Evolutionary conservation across 2,797 vertebrate species (phyloP), one percentile per base, ranked within the genome.

Genomic region (Capromys pilorides): DNA sequence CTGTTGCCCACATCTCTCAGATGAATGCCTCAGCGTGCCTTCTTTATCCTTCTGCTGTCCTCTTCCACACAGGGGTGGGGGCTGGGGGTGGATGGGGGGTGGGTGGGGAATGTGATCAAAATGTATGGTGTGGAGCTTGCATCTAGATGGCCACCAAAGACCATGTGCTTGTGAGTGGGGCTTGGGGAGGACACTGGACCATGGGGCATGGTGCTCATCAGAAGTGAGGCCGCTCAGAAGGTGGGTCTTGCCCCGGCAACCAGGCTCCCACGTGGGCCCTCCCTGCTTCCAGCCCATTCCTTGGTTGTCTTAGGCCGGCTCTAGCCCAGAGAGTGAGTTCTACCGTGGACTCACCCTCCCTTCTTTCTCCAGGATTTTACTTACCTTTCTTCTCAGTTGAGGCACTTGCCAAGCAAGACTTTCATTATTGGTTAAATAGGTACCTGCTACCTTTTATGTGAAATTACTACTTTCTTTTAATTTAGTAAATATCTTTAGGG

Each of bases 391-490:
- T 36, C 67, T 69, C 67, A 41, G 22, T 26, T 41, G 36, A 71
- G 69, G 36, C 39, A 71, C 36, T 21, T 67, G n/a, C 66, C 66
- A 71, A 73, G 21, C 69, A 39, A 45, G 26, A 41, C 39, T 92
- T 79, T 75, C 45, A 22, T 84, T 66, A 18, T 90, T 92, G 81
- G 22, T 78, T 90, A 61, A 87, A 71, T 13, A 73, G n/a, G 11
- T 82, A 4, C 64, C 33, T 94, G 57, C 39, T 33, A 54, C 36
- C 9, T 79, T 79, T 61, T 10, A 3, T 81, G 10, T 31, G 45
- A 83, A 92, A 26, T 36, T 80, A 89, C 5, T 87, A 13, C 71
- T 73, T 94, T 89, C 54, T 86, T 89, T 78, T 41, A 91, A 64
- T 66, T 77, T 86, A 75, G 59, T 91, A 86, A 86, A 11, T 87